phyloP scores from a whole-genome alignment of 2,113 vertebrate species.

The Siphamia tubifer region DNA sequence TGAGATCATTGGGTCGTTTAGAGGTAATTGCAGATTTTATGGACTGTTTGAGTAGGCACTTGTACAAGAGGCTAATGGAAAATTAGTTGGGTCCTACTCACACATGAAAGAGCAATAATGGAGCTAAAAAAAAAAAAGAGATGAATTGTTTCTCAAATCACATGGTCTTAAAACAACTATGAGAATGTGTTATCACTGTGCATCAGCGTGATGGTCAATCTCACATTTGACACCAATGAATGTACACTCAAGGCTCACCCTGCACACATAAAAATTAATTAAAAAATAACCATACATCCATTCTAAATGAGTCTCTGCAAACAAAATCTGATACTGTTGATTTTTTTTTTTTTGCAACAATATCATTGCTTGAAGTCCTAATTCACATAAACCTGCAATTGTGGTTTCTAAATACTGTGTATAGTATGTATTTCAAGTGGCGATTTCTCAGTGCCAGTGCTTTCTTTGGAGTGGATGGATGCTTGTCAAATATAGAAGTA shows the following conservation, averaged over 20 bases:
- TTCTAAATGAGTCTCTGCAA: slow-evolving; percentile 69
- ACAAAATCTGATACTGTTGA: slow-evolving; percentile 75
- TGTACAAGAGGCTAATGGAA: slow-evolving; percentile 40
- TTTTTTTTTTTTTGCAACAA: slow-evolving; percentile 68
- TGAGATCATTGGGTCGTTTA: slow-evolving; percentile 45
- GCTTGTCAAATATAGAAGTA: slow-evolving; percentile 75
- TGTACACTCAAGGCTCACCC: too few species aligned
- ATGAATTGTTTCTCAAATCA: slow-evolving; percentile 26
- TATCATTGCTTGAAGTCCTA: slow-evolving; percentile 61
- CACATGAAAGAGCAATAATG: slow-evolving; percentile 23
- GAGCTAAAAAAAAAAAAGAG: slow-evolving; percentile 70
- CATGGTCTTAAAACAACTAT: too few species aligned
- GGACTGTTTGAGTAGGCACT: slow-evolving; percentile 49
- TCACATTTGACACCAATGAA: neutral
- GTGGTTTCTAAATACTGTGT: slow-evolving; percentile 74
- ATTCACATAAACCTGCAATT: slow-evolving; percentile 77
- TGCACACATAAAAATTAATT: slow-evolving; percentile 26
- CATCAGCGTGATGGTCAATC: slow-evolving; percentile 4
- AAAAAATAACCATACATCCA: slow-evolving; percentile 48
- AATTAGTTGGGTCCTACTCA: slow-evolving; percentile 26
- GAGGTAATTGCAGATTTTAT: slow-evolving; percentile 49
- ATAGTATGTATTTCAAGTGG: slow-evolving; percentile 72
- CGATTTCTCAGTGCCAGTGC: slow-evolving; percentile 64
- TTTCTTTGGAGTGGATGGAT: slow-evolving; percentile 76
- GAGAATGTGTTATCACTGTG: slow-evolving; percentile 3